Conservation (phyloP, 2,797 vertebrate genomes). For the Botia kubotai region DNA sequence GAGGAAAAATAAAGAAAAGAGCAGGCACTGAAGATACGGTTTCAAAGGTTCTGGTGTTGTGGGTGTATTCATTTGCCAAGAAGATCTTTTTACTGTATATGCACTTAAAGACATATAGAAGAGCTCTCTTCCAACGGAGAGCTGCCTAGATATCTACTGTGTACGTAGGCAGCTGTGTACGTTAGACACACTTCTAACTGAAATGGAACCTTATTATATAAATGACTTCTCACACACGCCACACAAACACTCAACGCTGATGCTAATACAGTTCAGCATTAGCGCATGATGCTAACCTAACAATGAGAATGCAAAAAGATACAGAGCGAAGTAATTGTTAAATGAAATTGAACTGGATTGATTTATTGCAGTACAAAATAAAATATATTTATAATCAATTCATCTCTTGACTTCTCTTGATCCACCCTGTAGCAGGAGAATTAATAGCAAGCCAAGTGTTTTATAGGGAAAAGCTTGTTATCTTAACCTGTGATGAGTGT, state of each 20-base stretch:
- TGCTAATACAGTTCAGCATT: too few species aligned
- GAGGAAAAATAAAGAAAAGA: slow-evolving; percentile 2
- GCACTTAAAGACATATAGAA: not conserved
- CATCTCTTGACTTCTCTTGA: too few species aligned
- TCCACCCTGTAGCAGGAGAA: too few species aligned
- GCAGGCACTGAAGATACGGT: not conserved
- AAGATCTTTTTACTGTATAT: not conserved
- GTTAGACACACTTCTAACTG: not conserved
- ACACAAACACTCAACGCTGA: too few species aligned
- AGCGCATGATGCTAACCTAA: too few species aligned
- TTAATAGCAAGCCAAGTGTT: not conserved
- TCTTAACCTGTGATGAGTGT: not conserved
- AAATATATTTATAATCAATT: too few species aligned
- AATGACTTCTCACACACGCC: not conserved
- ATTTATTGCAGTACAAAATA: too few species aligned
- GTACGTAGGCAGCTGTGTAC: not conserved
- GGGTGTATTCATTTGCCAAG: slow-evolving; percentile 5
- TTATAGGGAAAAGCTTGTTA: slow-evolving; percentile 16
- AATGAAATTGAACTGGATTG: too few species aligned
- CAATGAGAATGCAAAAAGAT: too few species aligned
- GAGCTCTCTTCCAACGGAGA: not conserved
- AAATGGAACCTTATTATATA: slow-evolving; percentile 2
- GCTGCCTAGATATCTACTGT: not conserved
- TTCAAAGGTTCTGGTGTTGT: slow-evolving; percentile 17
- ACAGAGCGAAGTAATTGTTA: too few species aligned